Evolutionary conservation across 1,140 invertebrate species (phyloP).

Genomic region (Saccostrea echinata): DNA sequence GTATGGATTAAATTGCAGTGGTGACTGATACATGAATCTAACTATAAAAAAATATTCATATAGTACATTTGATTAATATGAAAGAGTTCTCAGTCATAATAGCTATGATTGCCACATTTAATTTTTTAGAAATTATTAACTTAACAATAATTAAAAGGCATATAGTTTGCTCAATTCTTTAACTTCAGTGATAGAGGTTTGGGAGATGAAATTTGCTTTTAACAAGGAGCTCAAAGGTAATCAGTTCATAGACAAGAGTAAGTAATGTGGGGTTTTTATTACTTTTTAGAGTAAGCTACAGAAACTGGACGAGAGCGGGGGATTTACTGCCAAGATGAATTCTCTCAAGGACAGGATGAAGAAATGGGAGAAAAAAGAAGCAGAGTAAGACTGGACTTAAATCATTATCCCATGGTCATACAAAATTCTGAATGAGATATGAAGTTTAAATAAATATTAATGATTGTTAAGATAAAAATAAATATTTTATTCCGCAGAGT

Average conservation of each 20-base stretch:
- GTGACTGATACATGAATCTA: not conserved
- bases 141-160: not conserved
- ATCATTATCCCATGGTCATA: not conserved
- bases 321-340: constrained; percentile 64
- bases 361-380: constrained; percentile 73
- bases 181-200: not conserved
- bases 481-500: constrained; percentile 38
- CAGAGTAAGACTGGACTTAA: constrained; percentile 67
- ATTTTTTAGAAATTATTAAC: not conserved
- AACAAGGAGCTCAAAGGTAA: not conserved
- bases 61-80: too few relatives aligned
- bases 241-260: not conserved
- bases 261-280: not conserved
- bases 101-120: too few relatives aligned
- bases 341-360: constrained; percentile 70
- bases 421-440: too few relatives aligned
- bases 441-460: too few relatives aligned
- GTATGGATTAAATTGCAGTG: not conserved
- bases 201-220: not conserved
- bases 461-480: not conserved
- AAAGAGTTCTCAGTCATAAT: too few relatives aligned
- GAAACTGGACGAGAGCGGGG: constrained; percentile 57
- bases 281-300: constrained; percentile 55
- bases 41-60: too few relatives aligned
- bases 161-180: not conserved